Conservation (phyloP, 2,888 invertebrate genomes). For the Heliconius erato region DNA sequence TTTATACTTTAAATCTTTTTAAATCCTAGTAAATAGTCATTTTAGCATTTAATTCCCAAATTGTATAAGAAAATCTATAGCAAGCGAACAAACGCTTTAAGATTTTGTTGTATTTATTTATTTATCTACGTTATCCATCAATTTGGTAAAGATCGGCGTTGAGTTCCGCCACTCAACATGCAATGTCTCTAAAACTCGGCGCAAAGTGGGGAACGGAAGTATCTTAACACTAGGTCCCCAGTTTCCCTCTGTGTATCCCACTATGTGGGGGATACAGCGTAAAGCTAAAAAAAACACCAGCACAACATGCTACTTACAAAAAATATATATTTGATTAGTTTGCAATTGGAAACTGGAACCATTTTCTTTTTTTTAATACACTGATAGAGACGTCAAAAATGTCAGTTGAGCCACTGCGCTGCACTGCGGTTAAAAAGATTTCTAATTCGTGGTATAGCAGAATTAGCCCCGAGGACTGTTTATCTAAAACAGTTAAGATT, state of each 20-base stretch:
- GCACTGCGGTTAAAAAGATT: not conserved
- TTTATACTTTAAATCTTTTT: not conserved
- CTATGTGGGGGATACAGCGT: no score
- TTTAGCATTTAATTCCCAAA: not conserved
- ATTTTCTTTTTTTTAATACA: not conserved
- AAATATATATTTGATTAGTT: not conserved
- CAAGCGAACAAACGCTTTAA: not conserved
- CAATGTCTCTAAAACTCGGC: no score
- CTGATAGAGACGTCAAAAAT: not conserved
- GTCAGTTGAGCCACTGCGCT: not conserved
- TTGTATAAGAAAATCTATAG: not conserved
- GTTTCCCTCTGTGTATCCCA: no score
- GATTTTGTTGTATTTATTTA: no score
- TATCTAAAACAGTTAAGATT: no score
- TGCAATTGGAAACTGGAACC: not conserved
- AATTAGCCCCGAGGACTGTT: not conserved
- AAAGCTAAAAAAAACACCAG: no score
- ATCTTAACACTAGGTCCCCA: no score
- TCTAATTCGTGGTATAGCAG: not conserved
- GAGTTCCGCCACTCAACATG: no score
- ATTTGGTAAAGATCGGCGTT: no score
- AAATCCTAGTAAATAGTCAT: not conserved
- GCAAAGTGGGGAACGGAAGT: no score
- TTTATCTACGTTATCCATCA: no score
- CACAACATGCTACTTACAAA: not conserved